phyloP scores from a whole-genome alignment of 1,140 invertebrate genomes.

The Drosophila quadrilineata region DNA sequence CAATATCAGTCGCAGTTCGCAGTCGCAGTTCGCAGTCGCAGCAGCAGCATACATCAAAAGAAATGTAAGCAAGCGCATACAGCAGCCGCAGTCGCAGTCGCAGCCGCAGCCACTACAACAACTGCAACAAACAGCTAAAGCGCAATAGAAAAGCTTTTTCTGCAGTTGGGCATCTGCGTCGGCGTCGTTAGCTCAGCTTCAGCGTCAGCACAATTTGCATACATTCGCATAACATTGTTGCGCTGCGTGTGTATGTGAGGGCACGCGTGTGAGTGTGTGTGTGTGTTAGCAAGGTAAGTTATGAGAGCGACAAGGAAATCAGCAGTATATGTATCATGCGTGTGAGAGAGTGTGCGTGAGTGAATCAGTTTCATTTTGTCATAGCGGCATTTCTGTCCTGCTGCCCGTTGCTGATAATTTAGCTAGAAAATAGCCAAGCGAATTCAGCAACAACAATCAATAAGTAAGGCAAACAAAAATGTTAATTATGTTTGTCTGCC shows the following conservation, averaged over 20 bases:
- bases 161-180: constrained; percentile 27
- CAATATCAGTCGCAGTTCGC: too few species aligned
- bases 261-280: neutral
- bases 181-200: constrained; percentile 42
- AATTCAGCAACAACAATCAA: constrained; percentile 2
- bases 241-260: constrained; percentile 10
- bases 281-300: constrained; percentile 9
- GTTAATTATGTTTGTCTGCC: neutral
- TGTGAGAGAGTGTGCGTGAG: neutral
- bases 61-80: constrained; percentile 37
- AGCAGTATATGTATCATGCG: neutral
- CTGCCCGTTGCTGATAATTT: too few species aligned
- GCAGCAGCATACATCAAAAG: neutral
- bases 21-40: too few species aligned
- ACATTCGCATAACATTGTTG: constrained; percentile 1
- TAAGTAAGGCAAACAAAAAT: constrained; percentile 4
- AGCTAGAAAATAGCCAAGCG: neutral
- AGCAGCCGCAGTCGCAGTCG: constrained; percentile 51
- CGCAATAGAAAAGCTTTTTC: too few species aligned
- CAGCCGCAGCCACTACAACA: constrained; percentile 12
- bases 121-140: constrained; percentile 14
- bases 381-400: neutral
- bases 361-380: too few species aligned
- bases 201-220: neutral
- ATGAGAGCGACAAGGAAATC: neutral